Evolutionary conservation across 2,888 invertebrate species (phyloP), one percentile per base, ranked within the genome.

Genomic region (Prosopocoilus inquinatus): DNA sequence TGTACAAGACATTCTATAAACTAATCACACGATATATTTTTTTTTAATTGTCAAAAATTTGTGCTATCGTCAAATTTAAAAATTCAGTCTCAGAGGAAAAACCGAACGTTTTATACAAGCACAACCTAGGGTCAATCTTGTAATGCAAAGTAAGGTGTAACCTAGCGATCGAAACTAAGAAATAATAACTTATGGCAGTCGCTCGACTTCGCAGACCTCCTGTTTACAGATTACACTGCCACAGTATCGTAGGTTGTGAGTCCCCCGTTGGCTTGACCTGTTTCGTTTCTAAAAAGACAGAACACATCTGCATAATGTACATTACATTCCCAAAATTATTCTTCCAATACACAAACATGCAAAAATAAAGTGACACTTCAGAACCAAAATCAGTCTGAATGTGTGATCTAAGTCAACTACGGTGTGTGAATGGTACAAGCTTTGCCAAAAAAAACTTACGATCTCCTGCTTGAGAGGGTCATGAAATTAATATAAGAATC

Each of bases 161-260:
- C 20, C 20, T 28, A 28, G 20, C 20, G 13, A 50, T 50, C 35
- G 34, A 43, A 50, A 20, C 28, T 44, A 35, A 20, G 16, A 34
- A 33, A 53, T 43, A 48, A 47, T 35, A 35, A 47, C 47, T 41
- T 47, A 41, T 53, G 43, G 20, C 28, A 35, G 46, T 35, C 28
- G 48, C 13, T 28, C 20, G 46, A 41, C 20, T 50, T 48, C 71
- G 49, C 8, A 20, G 36, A 39, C 47, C 16, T 43, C 41, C 41
- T 41, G 72, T 78, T 88, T 90, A 93, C 87, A 93, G 86, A 85
- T 94, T 93, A 94, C 91, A 94, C 93, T 92, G 94, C 94, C 92
- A 94, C 90, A 90, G 93, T 93, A 92, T 94, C 92, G 91, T 93
- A 93, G 90, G 94, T 90, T 91, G 93, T 91, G 91, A 92, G 89